Conservation (phyloP, 2,888 invertebrate species). For the Standfussiana lucernea region DNA sequence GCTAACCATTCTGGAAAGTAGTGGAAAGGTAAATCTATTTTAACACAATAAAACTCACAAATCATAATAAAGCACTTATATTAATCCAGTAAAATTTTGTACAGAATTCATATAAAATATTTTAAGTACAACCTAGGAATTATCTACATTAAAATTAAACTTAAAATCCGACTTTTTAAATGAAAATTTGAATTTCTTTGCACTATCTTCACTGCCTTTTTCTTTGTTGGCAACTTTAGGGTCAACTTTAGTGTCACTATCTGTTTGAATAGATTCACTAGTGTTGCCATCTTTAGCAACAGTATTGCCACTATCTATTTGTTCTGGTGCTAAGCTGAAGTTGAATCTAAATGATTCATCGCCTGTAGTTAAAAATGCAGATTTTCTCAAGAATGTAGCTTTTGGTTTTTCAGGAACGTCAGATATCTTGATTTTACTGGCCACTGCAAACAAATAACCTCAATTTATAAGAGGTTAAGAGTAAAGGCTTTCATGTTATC, state of each 20-base stretch:
- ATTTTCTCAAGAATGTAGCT: slow-evolving; percentile 93
- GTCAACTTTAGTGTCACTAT: slow-evolving; percentile 59
- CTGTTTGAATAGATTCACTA: slow-evolving; percentile 46
- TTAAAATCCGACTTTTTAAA: slow-evolving; percentile 90
- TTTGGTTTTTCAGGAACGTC: slow-evolving; percentile 88
- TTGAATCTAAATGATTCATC: slow-evolving; percentile 91
- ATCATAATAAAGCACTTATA: slow-evolving; percentile 60
- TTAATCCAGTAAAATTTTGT: slow-evolving; percentile 55
- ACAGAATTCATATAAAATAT: slow-evolving; percentile 53
- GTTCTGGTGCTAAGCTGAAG: slow-evolving; percentile 78
- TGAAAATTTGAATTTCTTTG: slow-evolving; percentile 82
- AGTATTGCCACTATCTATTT: slow-evolving; percentile 70
- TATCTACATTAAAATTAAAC: slow-evolving; percentile 91
- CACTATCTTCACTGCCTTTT: slow-evolving; percentile 62
- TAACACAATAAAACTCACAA: slow-evolving; percentile 33
- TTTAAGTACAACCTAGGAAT: slow-evolving; percentile 68
- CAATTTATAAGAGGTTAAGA: slow-evolving; percentile 58
- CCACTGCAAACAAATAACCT: slow-evolving; percentile 84
- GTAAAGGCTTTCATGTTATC: slow-evolving; percentile 46
- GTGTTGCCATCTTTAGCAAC: slow-evolving; percentile 49
- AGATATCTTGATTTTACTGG: slow-evolving; percentile 91
- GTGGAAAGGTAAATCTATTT: slow-evolving; percentile 1
- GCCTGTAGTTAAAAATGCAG: slow-evolving; percentile 89
- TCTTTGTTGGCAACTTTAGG: slow-evolving; percentile 60
- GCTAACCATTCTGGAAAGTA: background rate